Evolutionary conservation across 2,113 vertebrate genomes (phyloP).

Genomic region (Microcebus griseorufus): DNA sequence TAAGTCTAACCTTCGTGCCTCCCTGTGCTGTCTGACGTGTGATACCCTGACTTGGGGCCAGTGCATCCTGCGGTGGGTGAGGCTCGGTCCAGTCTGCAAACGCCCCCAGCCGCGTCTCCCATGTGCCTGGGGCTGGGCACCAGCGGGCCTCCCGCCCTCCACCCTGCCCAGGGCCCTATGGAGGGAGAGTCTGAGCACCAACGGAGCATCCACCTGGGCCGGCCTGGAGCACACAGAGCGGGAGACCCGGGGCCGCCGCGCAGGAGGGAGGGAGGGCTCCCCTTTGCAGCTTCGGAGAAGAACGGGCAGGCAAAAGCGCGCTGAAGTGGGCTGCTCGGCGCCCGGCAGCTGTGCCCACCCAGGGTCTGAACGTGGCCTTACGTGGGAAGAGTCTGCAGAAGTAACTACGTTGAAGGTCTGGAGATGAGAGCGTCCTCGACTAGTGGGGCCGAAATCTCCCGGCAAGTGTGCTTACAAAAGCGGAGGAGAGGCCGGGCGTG

Average conservation of each 20-base stretch:
- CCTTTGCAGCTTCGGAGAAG: not conserved
- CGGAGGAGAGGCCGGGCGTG: too few relatives aligned
- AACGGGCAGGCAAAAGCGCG: fast-evolving
- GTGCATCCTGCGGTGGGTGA: fast-evolving
- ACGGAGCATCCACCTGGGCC: fast-evolving
- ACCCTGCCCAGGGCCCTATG: fast-evolving
- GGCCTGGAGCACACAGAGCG: fast-evolving
- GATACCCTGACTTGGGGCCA: fast-evolving
- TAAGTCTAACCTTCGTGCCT: not conserved
- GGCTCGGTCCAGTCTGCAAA: fast-evolving
- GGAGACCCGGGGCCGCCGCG: fast-evolving
- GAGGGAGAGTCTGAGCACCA: fast-evolving
- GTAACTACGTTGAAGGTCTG: fast-evolving
- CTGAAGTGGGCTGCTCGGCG: fast-evolving
- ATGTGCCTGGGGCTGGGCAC: not conserved
- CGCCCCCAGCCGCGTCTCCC: fast-evolving
- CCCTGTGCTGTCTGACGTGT: too few relatives aligned
- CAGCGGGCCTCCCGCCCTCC: fast-evolving
- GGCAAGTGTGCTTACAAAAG: not conserved
- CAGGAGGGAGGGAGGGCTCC: fast-evolving
- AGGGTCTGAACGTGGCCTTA: fast-evolving
- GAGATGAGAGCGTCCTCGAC: fast-evolving
- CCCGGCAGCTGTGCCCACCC: not conserved
- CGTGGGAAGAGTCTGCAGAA: fast-evolving
- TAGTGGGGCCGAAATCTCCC: fast-evolving